These are phyloP conservation scores for Brotula barbata DNA, from an alignment of 2,797 vertebrate genomes.

Conservation along the genomic window DNA sequence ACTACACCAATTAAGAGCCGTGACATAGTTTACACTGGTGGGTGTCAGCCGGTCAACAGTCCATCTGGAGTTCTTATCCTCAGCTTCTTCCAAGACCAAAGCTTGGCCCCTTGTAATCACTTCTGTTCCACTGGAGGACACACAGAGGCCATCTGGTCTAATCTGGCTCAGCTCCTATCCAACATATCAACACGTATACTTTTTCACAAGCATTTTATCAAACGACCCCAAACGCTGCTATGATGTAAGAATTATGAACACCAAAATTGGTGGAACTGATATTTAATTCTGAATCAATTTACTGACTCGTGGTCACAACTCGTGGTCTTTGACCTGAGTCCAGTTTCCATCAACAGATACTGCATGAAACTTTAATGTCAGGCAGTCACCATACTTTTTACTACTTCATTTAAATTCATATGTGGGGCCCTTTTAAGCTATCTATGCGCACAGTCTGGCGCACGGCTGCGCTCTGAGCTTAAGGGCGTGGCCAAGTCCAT, in stretches of 20 bases:
- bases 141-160: slow-evolving; percentile 39
- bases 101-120: slow-evolving; percentile 33
- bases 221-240: neutral
- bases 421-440: too few species aligned
- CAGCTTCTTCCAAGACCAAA: slow-evolving; percentile 21
- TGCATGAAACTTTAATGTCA: too few species aligned
- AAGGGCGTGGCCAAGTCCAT: too few species aligned
- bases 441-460: too few species aligned
- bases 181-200: slow-evolving; percentile 6
- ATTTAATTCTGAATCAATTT: too few species aligned
- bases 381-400: too few species aligned
- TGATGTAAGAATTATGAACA: neutral
- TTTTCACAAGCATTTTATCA: neutral
- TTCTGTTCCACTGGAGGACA: slow-evolving; percentile 44
- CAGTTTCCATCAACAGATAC: too few species aligned
- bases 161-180: slow-evolving; percentile 36
- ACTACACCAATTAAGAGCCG: neutral
- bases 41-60: slow-evolving; percentile 13
- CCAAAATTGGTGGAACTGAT: too few species aligned
- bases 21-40: slow-evolving; percentile 12
- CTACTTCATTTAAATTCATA: too few species aligned
- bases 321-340: too few species aligned
- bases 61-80: slow-evolving; percentile 31
- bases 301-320: too few species aligned
- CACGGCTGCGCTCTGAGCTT: too few species aligned